Evolutionary conservation across 2,797 vertebrate species (phyloP).

Genomic region (Hippoglossus hippoglossus): DNA sequence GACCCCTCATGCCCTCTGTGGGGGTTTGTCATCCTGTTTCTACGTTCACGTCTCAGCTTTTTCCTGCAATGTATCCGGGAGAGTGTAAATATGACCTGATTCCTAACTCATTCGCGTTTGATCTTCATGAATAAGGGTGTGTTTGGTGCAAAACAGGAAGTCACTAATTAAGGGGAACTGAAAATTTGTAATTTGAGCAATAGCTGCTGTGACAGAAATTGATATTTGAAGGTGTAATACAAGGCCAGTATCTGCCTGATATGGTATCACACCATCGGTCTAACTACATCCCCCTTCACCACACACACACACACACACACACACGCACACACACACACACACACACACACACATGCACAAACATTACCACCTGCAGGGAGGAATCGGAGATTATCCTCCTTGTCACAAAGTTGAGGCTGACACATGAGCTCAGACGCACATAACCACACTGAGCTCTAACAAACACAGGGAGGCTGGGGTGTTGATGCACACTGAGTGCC

Average conservation of each 20-base stretch:
- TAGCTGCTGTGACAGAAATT: background rate
- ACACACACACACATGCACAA: conserved; percentile 10
- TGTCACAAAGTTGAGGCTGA: conserved; percentile 60
- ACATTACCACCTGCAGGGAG: conserved; percentile 22
- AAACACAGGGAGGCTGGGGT: conserved; percentile 59
- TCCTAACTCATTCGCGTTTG: too few relatives aligned
- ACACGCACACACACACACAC: conserved; percentile 8
- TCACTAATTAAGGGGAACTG: background rate
- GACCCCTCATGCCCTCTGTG: too few relatives aligned
- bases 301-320: conserved; percentile 2
- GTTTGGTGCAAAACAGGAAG: too few relatives aligned
- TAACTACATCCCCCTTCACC: background rate
- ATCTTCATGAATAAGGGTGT: too few relatives aligned
- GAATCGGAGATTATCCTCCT: conserved; percentile 45
- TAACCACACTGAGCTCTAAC: conserved; percentile 53
- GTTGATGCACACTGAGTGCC: conserved; percentile 65
- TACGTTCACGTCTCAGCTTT: too few relatives aligned
- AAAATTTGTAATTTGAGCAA: background rate
- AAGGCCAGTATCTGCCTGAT: background rate
- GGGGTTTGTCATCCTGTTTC: too few relatives aligned
- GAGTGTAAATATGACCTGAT: too few relatives aligned
- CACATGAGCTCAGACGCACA: conserved; percentile 38
- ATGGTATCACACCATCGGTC: conserved; percentile 1
- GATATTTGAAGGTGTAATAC: background rate
- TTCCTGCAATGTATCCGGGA: too few relatives aligned